Percentiles rank a stretch among this genome's conserved stretches.
Conservation (phyloP, 1,140 invertebrate species). For the Andrena cerasifolii region DNA sequence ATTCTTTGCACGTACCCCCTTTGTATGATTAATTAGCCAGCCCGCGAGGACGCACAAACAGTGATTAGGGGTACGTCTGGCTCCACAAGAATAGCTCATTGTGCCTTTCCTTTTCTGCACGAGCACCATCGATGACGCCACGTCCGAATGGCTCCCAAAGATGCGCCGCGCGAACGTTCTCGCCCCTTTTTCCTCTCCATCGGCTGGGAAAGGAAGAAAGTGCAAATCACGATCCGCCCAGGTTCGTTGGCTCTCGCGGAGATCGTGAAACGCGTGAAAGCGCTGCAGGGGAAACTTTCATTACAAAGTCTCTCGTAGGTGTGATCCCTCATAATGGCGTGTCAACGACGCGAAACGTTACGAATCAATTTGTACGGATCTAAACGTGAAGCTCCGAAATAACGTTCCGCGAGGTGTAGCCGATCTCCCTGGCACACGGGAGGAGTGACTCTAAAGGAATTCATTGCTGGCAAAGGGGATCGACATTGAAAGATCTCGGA, state of each 20-base stretch:
- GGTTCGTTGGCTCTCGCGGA: background rate
- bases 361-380: constrained; percentile 48
- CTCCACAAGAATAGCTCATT: background rate
- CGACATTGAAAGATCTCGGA: background rate
- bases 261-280: constrained; percentile 29
- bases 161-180: background rate
- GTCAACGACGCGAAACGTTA: constrained; percentile 52
- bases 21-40: constrained; percentile 39
- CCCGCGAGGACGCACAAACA: background rate
- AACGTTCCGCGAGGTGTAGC: background rate
- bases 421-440: background rate
- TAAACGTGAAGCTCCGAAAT: constrained; percentile 1
- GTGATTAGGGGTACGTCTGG: constrained; percentile 22
- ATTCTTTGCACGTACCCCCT: background rate
- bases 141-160: background rate
- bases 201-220: constrained; percentile 14
- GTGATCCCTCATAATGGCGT: constrained; percentile 46
- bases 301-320: constrained; percentile 25
- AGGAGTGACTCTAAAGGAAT: constrained; percentile 24
- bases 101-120: background rate
- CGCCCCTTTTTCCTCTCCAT: background rate
- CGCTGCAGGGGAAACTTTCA: background rate
- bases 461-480: background rate
- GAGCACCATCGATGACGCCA: background rate
- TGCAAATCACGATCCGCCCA: constrained; percentile 25